Conservation (phyloP, 2,113 vertebrate genomes). For the Podiceps cristatus region DNA sequence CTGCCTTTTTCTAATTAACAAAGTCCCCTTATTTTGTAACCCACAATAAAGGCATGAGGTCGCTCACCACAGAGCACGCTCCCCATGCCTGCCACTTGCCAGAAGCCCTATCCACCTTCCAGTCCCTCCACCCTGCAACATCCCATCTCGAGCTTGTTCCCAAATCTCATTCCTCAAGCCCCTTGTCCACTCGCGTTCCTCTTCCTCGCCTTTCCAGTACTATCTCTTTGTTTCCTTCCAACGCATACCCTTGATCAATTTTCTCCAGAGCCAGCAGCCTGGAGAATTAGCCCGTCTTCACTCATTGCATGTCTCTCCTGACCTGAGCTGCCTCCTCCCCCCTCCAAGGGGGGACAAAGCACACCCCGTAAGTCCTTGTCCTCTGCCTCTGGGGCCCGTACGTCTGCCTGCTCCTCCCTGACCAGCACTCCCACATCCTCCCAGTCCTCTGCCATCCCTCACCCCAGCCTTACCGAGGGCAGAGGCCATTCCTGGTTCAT, state of each 20-base stretch:
- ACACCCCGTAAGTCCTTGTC: not conserved
- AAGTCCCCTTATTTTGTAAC: not conserved
- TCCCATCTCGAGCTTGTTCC: not conserved
- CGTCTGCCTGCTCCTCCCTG: not conserved
- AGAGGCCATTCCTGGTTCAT: not conserved
- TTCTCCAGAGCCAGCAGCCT: not conserved
- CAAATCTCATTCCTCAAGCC: not conserved
- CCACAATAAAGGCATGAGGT: not conserved
- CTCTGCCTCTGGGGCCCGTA: not conserved
- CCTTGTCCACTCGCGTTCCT: not conserved
- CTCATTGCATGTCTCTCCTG: not conserved
- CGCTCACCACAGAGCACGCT: not conserved
- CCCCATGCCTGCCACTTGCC: not conserved
- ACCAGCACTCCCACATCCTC: not conserved
- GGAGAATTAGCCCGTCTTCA: fast-evolving
- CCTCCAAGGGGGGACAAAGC: not conserved
- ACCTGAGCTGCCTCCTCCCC: not conserved
- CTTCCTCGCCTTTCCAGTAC: not conserved
- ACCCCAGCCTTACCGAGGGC: not conserved
- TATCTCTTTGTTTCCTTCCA: not conserved
- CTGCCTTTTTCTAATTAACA: not conserved
- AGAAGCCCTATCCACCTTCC: not conserved
- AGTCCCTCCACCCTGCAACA: not conserved
- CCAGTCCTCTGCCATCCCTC: not conserved
- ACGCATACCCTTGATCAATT: not conserved